Evolutionary conservation across 2,888 invertebrate genomes (phyloP).

Genomic region (Panzeria rudis): DNA sequence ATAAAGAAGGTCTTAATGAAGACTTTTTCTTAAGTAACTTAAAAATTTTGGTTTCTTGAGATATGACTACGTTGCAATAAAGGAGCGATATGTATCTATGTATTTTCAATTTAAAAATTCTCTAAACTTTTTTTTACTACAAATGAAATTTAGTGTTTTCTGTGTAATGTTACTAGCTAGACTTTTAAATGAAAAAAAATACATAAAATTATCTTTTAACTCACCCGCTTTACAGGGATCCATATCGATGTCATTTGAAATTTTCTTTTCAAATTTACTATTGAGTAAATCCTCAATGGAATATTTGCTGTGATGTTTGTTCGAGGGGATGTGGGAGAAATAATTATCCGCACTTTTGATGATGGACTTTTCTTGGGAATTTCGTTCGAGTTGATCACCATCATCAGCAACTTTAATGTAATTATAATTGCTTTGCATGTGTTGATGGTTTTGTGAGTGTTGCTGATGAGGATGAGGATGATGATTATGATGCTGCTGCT

Average conservation of each 20-base stretch:
- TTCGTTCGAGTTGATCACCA: slow-evolving; percentile 42
- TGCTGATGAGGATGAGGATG: slow-evolving; percentile 65
- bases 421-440: slow-evolving; percentile 58
- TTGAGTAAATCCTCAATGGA: slow-evolving; percentile 88
- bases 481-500: slow-evolving; percentile 72
- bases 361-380: slow-evolving; percentile 16
- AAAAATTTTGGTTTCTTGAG: no score
- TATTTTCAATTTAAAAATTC: no score
- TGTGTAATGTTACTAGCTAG: no score
- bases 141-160: no score
- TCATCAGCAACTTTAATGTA: slow-evolving; percentile 20
- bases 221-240: slow-evolving; percentile 95
- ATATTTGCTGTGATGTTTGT: slow-evolving; percentile 83
- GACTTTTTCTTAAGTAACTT: no score
- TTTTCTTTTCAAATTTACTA: slow-evolving; percentile 87
- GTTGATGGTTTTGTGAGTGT: slow-evolving; percentile 62
- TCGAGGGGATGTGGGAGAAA: slow-evolving; percentile 68
- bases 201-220: no score
- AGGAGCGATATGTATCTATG: no score
- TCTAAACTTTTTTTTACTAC: no score
- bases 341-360: slow-evolving; percentile 52
- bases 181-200: no score
- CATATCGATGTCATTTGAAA: slow-evolving; percentile 90
- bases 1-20: no score
- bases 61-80: no score